A percentile compares a stretch with the other conserved stretches of the same genome.
Conservation (phyloP, 1,140 invertebrate genomes). For the Neodiprion lecontei region DNA sequence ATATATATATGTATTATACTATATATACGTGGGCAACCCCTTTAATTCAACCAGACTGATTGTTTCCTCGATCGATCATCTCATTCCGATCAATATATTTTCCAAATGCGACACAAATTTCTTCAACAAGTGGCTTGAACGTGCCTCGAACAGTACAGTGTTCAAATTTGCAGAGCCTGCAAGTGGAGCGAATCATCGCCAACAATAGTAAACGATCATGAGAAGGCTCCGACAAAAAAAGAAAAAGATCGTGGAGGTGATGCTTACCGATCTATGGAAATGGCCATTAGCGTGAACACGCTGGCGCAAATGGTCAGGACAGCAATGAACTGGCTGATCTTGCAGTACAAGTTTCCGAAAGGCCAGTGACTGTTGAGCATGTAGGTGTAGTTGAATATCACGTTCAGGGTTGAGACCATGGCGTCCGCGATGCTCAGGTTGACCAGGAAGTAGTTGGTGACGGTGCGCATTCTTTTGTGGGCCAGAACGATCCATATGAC, state of each 20-base stretch:
- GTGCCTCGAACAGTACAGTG: no score
- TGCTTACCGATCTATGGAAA: conserved; percentile 93
- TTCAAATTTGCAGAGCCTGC: no score
- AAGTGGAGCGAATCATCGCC: no score
- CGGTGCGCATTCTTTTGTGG: conserved; percentile 90
- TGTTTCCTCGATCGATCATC: background rate
- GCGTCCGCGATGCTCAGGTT: conserved; percentile 93
- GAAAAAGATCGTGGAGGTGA: background rate
- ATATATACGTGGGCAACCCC: background rate
- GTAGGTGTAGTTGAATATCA: conserved; percentile 92
- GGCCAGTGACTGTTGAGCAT: conserved; percentile 94
- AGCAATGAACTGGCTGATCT: conserved; percentile 92
- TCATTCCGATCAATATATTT: no score
- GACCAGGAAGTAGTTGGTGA: conserved; percentile 96
- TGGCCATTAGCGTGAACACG: conserved; percentile 95
- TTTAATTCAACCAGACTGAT: background rate
- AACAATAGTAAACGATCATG: no score
- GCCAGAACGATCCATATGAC: conserved; percentile 95
- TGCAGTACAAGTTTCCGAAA: conserved; percentile 92
- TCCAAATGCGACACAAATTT: no score
- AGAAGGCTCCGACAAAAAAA: no score
- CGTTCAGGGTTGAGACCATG: conserved; percentile 91
- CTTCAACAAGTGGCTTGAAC: no score
- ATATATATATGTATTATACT: no score
- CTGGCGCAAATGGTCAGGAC: conserved; percentile 90